Conservation (phyloP, 2,888 invertebrate species). For the Athripsodes cinereus region DNA sequence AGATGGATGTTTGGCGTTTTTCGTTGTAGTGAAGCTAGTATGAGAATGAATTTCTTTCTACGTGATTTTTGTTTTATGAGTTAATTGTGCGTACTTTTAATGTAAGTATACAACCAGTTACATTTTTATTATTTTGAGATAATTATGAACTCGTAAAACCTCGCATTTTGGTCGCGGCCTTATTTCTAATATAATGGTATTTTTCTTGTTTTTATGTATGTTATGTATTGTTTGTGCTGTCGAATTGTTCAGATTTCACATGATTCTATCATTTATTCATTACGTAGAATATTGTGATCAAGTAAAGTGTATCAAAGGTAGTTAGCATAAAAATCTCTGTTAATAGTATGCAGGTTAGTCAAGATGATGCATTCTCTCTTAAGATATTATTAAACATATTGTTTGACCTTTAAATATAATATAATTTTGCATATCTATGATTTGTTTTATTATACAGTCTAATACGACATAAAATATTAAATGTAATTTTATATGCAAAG, state of each 20-base stretch:
- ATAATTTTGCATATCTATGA: no score
- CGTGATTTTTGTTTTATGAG: slow-evolving; percentile 6
- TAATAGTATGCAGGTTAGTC: neutral
- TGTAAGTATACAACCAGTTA: slow-evolving; percentile 6
- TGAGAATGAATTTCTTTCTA: neutral
- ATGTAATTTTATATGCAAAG: no score
- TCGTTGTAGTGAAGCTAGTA: slow-evolving; percentile 13
- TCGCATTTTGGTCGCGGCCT: neutral
- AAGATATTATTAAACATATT: neutral
- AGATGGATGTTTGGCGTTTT: slow-evolving; percentile 23
- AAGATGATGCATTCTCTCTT: neutral
- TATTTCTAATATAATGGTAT: neutral
- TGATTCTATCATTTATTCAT: neutral
- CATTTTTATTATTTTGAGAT: neutral
- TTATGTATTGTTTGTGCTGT: slow-evolving; percentile 9
- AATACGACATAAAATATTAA: no score
- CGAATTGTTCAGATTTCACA: neutral
- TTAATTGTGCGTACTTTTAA: slow-evolving; percentile 1
- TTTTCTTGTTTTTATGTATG: slow-evolving; percentile 8
- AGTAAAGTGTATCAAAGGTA: no score
- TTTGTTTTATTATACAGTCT: no score
- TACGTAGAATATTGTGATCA: neutral
- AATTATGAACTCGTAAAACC: neutral
- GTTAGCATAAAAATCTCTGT: no score
- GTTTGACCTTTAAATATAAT: neutral